phyloP scores from a whole-genome alignment of 2,888 invertebrate species.

The Drosophila atripex region DNA sequence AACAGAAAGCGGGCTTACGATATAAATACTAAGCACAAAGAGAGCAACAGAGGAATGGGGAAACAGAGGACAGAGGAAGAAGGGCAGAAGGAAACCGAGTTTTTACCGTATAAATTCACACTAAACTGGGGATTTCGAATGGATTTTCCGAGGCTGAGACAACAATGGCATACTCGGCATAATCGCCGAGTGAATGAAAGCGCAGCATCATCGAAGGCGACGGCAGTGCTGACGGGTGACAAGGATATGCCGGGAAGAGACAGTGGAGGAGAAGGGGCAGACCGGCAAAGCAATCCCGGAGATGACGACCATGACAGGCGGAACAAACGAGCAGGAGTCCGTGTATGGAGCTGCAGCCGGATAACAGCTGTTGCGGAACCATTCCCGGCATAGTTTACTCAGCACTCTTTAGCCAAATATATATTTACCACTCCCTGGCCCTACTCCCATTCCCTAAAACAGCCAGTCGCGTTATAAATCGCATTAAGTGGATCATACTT shows the following conservation, averaged over 20 bases:
- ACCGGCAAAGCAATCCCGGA: constrained; percentile 9
- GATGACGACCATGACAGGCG: constrained; percentile 61
- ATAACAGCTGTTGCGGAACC: constrained; percentile 33
- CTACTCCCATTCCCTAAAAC: background rate
- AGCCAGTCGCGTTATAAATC: constrained; percentile 70
- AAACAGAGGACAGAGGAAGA: constrained; percentile 17
- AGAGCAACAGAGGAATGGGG: constrained; percentile 2
- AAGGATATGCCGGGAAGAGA: constrained; percentile 16
- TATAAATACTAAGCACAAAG: constrained; percentile 40
- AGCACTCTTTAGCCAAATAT: constrained; percentile 25
- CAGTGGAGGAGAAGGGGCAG: constrained; percentile 6
- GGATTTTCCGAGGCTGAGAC: constrained; percentile 71
- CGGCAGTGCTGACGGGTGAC: constrained; percentile 28
- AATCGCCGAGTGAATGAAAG: constrained; percentile 74
- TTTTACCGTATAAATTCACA: constrained; percentile 75
- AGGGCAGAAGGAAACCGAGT: constrained; percentile 29
- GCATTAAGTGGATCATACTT: constrained; percentile 81
- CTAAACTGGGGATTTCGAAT: constrained; percentile 78
- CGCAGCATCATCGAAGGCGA: constrained; percentile 71
- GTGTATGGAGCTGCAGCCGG: constrained; percentile 41
- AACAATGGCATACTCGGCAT: constrained; percentile 71
- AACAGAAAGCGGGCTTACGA: constrained; percentile 48
- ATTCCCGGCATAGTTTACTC: constrained; percentile 23
- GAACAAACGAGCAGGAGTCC: constrained; percentile 69
- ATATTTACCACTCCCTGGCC: constrained; percentile 7